A percentile compares a stretch with the other conserved stretches of the same genome.
phyloP scores from a whole-genome alignment of 2,797 vertebrate genomes.

The Phataginus tricuspis region DNA sequence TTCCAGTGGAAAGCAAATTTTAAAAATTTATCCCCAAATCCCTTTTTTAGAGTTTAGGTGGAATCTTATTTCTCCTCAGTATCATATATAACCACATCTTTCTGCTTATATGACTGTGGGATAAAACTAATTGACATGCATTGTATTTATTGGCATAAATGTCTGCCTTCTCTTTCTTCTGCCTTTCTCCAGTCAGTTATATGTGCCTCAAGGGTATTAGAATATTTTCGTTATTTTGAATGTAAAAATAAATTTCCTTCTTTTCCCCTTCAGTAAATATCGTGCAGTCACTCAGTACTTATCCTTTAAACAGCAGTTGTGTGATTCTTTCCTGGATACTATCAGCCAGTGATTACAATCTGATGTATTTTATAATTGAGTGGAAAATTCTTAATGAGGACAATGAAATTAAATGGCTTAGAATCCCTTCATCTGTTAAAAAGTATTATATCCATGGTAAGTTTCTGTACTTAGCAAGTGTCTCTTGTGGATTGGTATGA shows the following conservation, averaged over 20 bases:
- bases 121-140: not conserved
- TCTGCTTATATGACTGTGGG: not conserved
- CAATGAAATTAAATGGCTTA: constrained; percentile 88
- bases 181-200: not conserved
- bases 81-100: not conserved
- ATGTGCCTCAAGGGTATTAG: not conserved
- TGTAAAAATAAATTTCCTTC: constrained; percentile 56
- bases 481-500: not conserved
- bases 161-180: not conserved
- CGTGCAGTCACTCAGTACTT: constrained; percentile 86
- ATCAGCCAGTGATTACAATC: constrained; percentile 75
- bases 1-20: not conserved
- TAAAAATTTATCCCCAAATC: not conserved
- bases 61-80: not conserved
- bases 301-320: constrained; percentile 91
- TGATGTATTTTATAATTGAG: constrained; percentile 91
- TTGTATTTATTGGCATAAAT: not conserved
- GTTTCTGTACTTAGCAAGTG: constrained; percentile 36
- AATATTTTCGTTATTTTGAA: constrained; percentile 16
- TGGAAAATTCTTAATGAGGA: constrained; percentile 88
- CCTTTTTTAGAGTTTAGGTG: not conserved
- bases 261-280: constrained; percentile 83
- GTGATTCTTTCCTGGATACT: constrained; percentile 91
- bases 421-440: constrained; percentile 85
- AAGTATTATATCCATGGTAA: constrained; percentile 87